Base-by-base conservation (phyloP, 2,888 invertebrate genomes). In the Euproctis similis region DNA sequence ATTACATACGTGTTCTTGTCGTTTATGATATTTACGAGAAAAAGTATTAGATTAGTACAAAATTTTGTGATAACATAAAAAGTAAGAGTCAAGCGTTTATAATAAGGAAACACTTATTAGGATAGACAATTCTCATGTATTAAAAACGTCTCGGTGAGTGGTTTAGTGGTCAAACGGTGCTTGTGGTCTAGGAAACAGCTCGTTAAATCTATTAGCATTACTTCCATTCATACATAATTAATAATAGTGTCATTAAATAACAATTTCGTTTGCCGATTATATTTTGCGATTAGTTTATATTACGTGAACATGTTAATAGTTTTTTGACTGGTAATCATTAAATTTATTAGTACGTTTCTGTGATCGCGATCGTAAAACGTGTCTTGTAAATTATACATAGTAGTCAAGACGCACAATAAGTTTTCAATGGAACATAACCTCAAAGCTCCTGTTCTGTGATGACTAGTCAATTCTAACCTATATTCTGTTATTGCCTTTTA, bases 1-100 rank as follows among this genome's bases (percentile, higher is more conserved):
- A 59, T 76, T 82, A 65, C 77, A 82, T 84, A 84, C 82, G 82
- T 84, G 81, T 85, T 78, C 80, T 61, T 73, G 77, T 80, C 66
- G 71, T 75, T 81, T 82, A 82, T 82, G 82, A 85, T 85, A 85
- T 82, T 85, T 85, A 84, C 78, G 81, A 68, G 75, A 71, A 77
- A 70, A 74, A 81, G 72, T 78, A 74, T 70, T 76, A 74, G 42
- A 56, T 58, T 71, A 69, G 59, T 73, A 68, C 59, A 68, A 71
- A 66, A 54, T 53, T 53, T 67, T 63, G 58, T 64, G 62, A 46
- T 53, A 60, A 62, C 53, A 55, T 49, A 53, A 57, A 54, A 53
- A 59, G 56, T 60, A 61, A 55, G 49, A 58, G 43, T 50, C 48
- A 49, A 49, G 62, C 54, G 50, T 55, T 59, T 60, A 58, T 53